Percentiles rank a stretch among this genome's conserved stretches.
Evolutionary conservation across 2,888 invertebrate species (phyloP).

Genomic region (Pristionchus exspectatus): DNA sequence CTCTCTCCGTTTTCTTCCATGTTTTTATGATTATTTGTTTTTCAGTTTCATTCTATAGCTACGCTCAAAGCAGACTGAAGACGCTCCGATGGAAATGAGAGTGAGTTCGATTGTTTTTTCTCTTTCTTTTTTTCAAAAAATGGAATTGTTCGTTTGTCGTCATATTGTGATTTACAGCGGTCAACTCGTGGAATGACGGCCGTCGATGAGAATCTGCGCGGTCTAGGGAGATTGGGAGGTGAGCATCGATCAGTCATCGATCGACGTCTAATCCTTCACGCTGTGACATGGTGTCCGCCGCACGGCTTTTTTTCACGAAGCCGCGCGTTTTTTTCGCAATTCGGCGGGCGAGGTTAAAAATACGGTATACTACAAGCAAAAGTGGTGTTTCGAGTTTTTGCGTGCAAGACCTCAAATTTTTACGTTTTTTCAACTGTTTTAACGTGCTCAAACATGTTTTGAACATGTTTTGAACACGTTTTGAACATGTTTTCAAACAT

Average conservation of each 20-base stretch:
- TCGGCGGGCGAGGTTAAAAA: no score
- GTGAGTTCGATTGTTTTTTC: neutral
- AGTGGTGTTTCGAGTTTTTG: no score
- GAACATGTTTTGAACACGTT: no score
- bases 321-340: no score
- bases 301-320: no score
- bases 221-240: neutral
- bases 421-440: no score
- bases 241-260: neutral
- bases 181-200: slow-evolving; percentile 5
- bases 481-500: no score
- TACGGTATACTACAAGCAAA: no score
- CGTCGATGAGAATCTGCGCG: slow-evolving; percentile 3
- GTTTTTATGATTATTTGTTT: no score
- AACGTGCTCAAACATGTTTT: no score
- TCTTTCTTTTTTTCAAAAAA: neutral
- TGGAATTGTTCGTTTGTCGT: neutral
- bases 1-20: neutral
- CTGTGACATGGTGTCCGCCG: no score
- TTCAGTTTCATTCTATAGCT: slow-evolving; percentile 11
- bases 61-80: neutral
- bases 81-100: slow-evolving; percentile 31
- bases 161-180: neutral
- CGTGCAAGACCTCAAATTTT: no score
- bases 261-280: neutral